Conservation (phyloP, 1,140 invertebrate genomes). For the Sitodiplosis mosellana region DNA sequence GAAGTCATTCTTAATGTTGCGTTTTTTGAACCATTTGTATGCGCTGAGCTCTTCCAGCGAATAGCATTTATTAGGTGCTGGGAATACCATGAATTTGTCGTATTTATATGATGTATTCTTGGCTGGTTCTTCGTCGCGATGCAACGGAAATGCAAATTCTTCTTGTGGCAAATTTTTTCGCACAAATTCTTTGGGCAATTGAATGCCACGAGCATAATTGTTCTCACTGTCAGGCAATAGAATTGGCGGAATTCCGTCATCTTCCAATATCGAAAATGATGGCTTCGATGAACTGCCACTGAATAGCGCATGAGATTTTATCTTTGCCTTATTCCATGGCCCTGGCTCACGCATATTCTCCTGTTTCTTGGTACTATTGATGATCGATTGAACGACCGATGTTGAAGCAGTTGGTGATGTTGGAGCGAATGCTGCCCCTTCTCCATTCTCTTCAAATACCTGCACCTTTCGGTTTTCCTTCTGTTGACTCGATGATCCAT, state of each 20-base stretch:
- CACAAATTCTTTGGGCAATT: constrained; percentile 11
- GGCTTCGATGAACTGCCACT: constrained; percentile 2
- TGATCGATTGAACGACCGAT: constrained; percentile 25
- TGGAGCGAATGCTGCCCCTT: too few relatives aligned
- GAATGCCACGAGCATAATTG: constrained; percentile 11
- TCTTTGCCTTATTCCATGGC: constrained; percentile 34
- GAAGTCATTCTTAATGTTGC: constrained; percentile 8
- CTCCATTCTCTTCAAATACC: background rate
- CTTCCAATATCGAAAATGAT: constrained; percentile 19
- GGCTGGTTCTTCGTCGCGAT: constrained; percentile 7
- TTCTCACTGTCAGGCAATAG: constrained; percentile 17
- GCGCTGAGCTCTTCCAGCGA: constrained; percentile 15
- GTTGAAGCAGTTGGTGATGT: background rate
- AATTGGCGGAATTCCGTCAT: constrained; percentile 16
- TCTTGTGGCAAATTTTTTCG: constrained; percentile 9
- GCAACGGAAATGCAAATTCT: constrained; percentile 15
- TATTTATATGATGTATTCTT: constrained; percentile 12
- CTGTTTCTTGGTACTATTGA: constrained; percentile 31
- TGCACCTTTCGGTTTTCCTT: constrained; percentile 10
- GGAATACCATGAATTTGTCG: constrained; percentile 18
- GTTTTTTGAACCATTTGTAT: constrained; percentile 10
- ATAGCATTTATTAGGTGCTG: constrained; percentile 16
- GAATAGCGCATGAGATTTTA: constrained; percentile 14
- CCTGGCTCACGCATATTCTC: constrained; percentile 38
- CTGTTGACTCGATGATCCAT: constrained; percentile 17